phyloP scores from a whole-genome alignment of 2,113 vertebrate species.

The Ceyx melanurus region DNA sequence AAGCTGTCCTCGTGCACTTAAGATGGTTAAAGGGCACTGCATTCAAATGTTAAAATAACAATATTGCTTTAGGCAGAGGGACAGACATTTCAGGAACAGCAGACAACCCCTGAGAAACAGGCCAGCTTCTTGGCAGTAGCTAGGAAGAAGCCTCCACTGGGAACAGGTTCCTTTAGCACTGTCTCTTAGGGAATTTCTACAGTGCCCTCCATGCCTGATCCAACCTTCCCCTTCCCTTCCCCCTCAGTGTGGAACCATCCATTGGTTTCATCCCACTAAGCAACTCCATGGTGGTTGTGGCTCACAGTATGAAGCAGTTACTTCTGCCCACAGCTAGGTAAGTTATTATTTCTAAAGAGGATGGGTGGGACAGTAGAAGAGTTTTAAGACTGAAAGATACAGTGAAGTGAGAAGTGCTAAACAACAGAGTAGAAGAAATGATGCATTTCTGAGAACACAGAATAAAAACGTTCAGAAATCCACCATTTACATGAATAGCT shows the following conservation, averaged over 20 bases:
- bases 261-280: not conserved
- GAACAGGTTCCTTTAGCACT: not conserved
- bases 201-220: not conserved
- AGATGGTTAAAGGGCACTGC: not conserved
- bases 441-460: not conserved
- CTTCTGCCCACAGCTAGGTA: not conserved
- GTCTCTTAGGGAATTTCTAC: not conserved
- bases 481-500: not conserved
- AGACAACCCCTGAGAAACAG: not conserved
- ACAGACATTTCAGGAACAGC: not conserved
- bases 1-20: not conserved
- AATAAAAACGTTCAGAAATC: not conserved
- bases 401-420: not conserved
- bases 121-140: not conserved
- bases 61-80: not conserved
- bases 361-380: not conserved
- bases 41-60: not conserved
- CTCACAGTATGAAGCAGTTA: not conserved
- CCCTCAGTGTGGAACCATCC: accelerated
- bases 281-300: not conserved
- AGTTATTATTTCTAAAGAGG: not conserved
- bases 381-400: not conserved
- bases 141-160: not conserved
- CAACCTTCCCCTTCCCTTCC: not conserved
- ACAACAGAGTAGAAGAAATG: not conserved